Base-by-base conservation (phyloP, 2,888 invertebrate genomes). In the Lysandra bellargus region DNA sequence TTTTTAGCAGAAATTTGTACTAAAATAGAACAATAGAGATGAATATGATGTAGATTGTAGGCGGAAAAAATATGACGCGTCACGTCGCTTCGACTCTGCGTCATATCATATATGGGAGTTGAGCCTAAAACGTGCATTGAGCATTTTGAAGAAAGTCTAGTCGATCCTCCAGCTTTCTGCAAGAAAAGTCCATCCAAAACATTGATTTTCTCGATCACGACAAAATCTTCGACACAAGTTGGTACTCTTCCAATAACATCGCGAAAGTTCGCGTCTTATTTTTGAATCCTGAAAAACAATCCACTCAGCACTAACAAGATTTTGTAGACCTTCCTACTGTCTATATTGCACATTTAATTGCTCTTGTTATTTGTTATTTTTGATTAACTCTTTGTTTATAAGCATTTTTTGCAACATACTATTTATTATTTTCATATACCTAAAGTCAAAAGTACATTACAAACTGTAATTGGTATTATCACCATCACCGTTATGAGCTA, bases 191-290 rank as follows among this genome's bases (percentile, higher is more conserved):
- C 69, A 14, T 37, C 33, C 69, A 33, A 69, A 69, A 17, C 33
- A 69, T 69, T 37, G 69, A 69, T 69, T 69, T 69, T 69, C 33
- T 69, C 33, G 12, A 37, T 69, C 33, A 14, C 69, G 33, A 69
- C 33, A 37, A 69, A 69, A 69, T 4, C 69, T 69, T 69, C 17
- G 69, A 69, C 33, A 69, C 17, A 69, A 69, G 69, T 69, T 69
- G 69, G 69, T 69, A 69, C 33, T 69, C 69, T 69, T 69, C 69
- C 69, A 69, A 69, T 17, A 37, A 14, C 17, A 37, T 69, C 33
- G 17, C 69, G 33, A 69, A 33, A 69, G 12, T 33, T 69, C 12
- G 23, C 69, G 69, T 69, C 37, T 69, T 69, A 14, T 69, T 69
- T 69, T 69, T 37, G 33, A 69, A 14, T 69, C 69, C 37, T 33